phyloP scores from a whole-genome alignment of 1,140 invertebrate genomes.

The Manduca sexta region DNA sequence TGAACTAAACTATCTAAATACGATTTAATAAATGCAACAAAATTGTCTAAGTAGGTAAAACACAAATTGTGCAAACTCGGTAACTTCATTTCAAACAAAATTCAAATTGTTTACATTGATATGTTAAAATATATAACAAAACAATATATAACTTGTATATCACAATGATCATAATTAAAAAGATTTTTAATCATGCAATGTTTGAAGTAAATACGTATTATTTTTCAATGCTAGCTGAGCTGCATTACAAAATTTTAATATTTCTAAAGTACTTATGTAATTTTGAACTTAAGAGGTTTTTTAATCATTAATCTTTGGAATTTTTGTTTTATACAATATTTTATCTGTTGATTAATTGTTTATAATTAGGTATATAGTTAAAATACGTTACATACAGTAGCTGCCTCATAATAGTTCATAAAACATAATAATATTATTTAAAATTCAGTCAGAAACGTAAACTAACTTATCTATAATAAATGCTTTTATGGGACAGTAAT shows the following conservation, averaged over 20 bases:
- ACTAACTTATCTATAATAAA: no score
- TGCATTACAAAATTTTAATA: neutral
- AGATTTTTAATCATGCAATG: conserved; percentile 9
- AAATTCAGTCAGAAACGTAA: no score
- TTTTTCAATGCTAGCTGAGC: neutral
- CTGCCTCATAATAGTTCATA: no score
- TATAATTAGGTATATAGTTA: no score
- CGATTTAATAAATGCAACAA: conserved; percentile 49
- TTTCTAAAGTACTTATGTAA: no score
- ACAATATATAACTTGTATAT: conserved; percentile 22
- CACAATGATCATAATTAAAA: conserved; percentile 31
- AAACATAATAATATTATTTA: no score
- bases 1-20: neutral
- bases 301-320: no score
- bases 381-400: no score
- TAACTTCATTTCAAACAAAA: conserved; percentile 11
- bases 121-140: conserved; percentile 11
- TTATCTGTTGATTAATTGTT: no score
- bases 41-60: conserved; percentile 27
- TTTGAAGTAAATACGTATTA: neutral
- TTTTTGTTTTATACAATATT: no score
- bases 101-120: conserved; percentile 50
- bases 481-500: no score
- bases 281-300: no score
- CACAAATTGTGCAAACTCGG: neutral